Evolutionary conservation across 1,140 invertebrate species (phyloP), one percentile per base, ranked within the genome.

Genomic region (Chironomus tepperi): DNA sequence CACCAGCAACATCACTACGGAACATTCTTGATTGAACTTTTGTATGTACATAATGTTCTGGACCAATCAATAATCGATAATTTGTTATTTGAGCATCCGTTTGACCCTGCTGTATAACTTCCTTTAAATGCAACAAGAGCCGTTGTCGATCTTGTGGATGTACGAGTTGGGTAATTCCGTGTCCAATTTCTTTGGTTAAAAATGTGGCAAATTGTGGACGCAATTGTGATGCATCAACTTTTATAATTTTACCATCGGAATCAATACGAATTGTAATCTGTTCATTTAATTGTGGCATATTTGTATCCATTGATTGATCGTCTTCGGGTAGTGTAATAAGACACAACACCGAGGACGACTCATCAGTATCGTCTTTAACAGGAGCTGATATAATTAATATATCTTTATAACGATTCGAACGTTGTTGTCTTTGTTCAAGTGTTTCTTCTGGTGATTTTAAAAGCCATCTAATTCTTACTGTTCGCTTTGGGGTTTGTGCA

Each of bases 211-310:
- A 90, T 75, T 83, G 81, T 74, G 85, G 79, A 47, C 89, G 86
- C 74, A 94, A 83, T 76, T 89, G 88, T 79, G 88, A 90, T 70
- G 87, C 87, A 82, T 96, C 93, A 76, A 93, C 83, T 76, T 85
- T 87, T 77, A 94, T 86, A 78, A 98, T 93, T 83, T 90, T 94
- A 74, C 93, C 94, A 78, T 88, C 87, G 75, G 88, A 86, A 84
- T 97, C 94, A 80, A 97, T 86, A 85, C 94, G 94, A 80, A 96
- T 93, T 79, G 94, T 93, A 83, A 98, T 96, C 83, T 96, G 93
- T 83, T 96, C 93, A 77, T 93, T 79, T 86, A 79, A 86, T 84
- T 84, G 82, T 80, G 80, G 83, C 77, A 85, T 83, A 79, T 85
- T 84, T 88, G 84, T 88, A 77, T 90, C 85, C 77, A 87, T 83